These are phyloP conservation scores for Leptinotarsa defecta DNA, from an alignment of 1,140 invertebrate genomes.

Conservation along the genomic window DNA sequence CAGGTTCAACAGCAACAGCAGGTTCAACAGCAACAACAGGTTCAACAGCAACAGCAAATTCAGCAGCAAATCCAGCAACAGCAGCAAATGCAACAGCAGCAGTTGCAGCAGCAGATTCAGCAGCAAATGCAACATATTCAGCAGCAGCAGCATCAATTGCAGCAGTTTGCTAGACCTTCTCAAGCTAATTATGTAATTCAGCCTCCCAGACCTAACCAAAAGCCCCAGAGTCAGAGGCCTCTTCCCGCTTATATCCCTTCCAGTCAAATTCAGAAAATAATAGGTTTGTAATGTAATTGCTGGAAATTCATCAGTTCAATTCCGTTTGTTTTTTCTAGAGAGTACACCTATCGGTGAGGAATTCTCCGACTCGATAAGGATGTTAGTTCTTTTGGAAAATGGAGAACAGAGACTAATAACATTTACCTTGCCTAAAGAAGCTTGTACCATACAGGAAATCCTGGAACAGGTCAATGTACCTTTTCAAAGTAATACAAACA, in stretches of 20 bases:
- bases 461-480: conserved; percentile 74
- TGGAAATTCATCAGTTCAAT: neutral
- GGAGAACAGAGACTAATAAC: conserved; percentile 79
- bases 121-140: conserved; percentile 35
- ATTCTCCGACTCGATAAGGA: conserved; percentile 63
- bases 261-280: conserved; percentile 53
- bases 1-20: conserved; percentile 42
- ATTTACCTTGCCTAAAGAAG: conserved; percentile 76
- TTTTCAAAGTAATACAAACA: conserved; percentile 66
- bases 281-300: conserved; percentile 40
- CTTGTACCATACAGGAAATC: conserved; percentile 78
- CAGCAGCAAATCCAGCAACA: conserved; percentile 45
- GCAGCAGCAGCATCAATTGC: conserved; percentile 38
- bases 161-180: conserved; percentile 31
- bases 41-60: conserved; percentile 43
- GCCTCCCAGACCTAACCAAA: conserved; percentile 40
- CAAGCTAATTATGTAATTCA: conserved; percentile 48
- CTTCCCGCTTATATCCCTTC: conserved; percentile 48
- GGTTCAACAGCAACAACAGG: conserved; percentile 41
- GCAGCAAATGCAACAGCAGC: conserved; percentile 42
- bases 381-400: conserved; percentile 73
- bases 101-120: conserved; percentile 41
- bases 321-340: conserved; percentile 37
- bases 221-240: conserved; percentile 39
- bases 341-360: conserved; percentile 48